A percentile compares a stretch with the other conserved stretches of the same genome.
phyloP scores from a whole-genome alignment of 2,888 invertebrate species.

The Chelonus formosanus region DNA sequence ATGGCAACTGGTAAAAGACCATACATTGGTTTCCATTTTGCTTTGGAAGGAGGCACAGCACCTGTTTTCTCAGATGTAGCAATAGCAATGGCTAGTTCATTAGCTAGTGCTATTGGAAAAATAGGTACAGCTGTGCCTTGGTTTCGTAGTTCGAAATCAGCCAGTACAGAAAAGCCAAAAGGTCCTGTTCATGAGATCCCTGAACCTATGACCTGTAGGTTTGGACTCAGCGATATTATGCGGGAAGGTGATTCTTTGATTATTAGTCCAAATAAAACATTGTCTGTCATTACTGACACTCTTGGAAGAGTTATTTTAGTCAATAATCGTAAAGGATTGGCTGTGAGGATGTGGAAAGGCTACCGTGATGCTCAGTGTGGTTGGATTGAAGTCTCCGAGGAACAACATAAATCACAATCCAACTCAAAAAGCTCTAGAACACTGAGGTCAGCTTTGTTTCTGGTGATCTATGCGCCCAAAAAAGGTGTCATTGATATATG shows the following conservation, averaged over 20 bases:
- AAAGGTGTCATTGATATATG: conserved; percentile 94
- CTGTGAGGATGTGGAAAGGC: conserved; percentile 92
- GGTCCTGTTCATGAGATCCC: conserved; percentile 66
- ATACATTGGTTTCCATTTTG: conserved; percentile 88
- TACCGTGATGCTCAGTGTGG: conserved; percentile 96
- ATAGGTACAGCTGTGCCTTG: conserved; percentile 70
- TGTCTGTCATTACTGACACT: conserved; percentile 85
- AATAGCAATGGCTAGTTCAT: conserved; percentile 87
- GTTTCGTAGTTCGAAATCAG: conserved; percentile 65
- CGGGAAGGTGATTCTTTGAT: conserved; percentile 79
- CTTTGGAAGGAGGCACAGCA: conserved; percentile 85
- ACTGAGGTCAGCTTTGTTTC: conserved; percentile 77
- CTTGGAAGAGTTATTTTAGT: conserved; percentile 88
- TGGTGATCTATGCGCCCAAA: conserved; percentile 92
- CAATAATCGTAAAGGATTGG: conserved; percentile 81
- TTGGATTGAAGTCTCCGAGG: conserved; percentile 86
- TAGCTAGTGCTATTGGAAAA: conserved; percentile 73
- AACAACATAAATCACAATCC: conserved; percentile 55
- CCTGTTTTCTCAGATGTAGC: conserved; percentile 91
- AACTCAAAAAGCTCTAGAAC: conserved; percentile 37
- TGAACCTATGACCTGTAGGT: conserved; percentile 80
- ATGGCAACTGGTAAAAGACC: conserved; percentile 83
- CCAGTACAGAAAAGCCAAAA: conserved; percentile 53
- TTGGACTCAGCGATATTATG: conserved; percentile 81
- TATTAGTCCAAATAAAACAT: conserved; percentile 80